Evolutionary conservation across 2,113 vertebrate species (phyloP).

Genomic region (Lasiurus cinereus): DNA sequence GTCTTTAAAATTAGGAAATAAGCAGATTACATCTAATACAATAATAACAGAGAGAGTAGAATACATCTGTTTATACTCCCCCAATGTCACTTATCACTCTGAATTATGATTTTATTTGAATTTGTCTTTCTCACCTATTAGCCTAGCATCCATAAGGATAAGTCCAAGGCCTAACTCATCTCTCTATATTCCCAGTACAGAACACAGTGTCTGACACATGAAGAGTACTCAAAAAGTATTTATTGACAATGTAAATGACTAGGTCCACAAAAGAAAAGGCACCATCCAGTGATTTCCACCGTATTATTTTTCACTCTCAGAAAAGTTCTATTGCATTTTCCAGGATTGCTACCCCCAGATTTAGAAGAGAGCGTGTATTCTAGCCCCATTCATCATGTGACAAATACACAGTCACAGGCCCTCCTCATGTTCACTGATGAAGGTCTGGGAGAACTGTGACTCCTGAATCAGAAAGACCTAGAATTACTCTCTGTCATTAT

Average conservation of each 20-base stretch:
- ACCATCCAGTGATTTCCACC: neutral
- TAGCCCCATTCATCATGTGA: neutral
- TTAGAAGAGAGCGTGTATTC: neutral
- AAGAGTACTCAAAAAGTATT: conserved; percentile 16
- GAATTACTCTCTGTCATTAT: neutral
- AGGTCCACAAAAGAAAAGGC: neutral
- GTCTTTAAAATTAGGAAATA: neutral
- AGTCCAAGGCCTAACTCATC: neutral
- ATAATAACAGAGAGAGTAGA: neutral
- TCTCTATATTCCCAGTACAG: neutral
- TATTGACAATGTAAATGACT: neutral
- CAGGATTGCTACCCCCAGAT: neutral
- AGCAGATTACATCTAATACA: neutral
- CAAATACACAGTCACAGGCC: neutral
- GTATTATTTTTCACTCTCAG: neutral
- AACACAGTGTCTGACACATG: neutral
- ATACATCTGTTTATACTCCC: neutral
- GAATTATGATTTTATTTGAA: neutral
- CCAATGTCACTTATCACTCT: neutral
- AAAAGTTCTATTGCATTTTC: neutral
- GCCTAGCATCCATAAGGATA: neutral
- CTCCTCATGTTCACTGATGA: neutral
- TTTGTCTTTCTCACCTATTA: neutral
- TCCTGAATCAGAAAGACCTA: neutral
- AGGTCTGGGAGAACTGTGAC: neutral